Evolutionary conservation across 1,140 invertebrate species (phyloP), one percentile per base, ranked within the genome.

Genomic region (Lamellibrachia luymesi): DNA sequence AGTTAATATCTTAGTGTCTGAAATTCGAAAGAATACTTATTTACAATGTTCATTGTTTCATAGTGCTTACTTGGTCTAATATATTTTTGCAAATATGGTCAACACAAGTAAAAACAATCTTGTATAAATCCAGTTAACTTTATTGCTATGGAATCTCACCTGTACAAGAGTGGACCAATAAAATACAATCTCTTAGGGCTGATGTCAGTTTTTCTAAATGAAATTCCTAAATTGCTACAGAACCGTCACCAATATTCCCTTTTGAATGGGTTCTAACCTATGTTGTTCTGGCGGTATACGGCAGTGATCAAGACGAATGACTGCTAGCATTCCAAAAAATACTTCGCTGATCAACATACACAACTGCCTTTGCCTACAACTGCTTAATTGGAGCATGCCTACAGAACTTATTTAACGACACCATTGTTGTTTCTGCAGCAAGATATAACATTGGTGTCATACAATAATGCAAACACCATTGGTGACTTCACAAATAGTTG

Each of bases 81-180:
- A 38, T 38, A 38, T 38, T 38, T 38, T 38, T 38, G 0, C 38
- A 38, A 38, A 38, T 38, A 38, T 38, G 38, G 38, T 38, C 52
- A 56, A 56, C 52, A 22, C 2, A 10, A 80, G 25, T 22, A 80
- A 80, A 8, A 80, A 80, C 13, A 6, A 22, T 80, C 64, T 80
- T 80, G 64, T 80, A 80, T 80, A 80, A 80, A 80, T 80, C 64
- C 64, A 80, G 64, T 80, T 80, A 10, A 80, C 64, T 80, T 80
- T 80, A 80, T 80, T 80, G 64, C 64, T 80, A 80, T 80, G 64
- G 64, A 80, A 80, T 80, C 2, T 22, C 64, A 80, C 64, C 64
- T 80, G 64, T 80, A 80, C 13, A 80, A 80, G 64, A 22, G 64
- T 80, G 64, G 64, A 8, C 64, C 64, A 80, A 80, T 80, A 80